A percentile compares a stretch with the other conserved stretches of the same genome.
These are phyloP conservation scores for Ganaspis brasiliensis DNA, from an alignment of 2,888 invertebrate species.

Conservation along the genomic window DNA sequence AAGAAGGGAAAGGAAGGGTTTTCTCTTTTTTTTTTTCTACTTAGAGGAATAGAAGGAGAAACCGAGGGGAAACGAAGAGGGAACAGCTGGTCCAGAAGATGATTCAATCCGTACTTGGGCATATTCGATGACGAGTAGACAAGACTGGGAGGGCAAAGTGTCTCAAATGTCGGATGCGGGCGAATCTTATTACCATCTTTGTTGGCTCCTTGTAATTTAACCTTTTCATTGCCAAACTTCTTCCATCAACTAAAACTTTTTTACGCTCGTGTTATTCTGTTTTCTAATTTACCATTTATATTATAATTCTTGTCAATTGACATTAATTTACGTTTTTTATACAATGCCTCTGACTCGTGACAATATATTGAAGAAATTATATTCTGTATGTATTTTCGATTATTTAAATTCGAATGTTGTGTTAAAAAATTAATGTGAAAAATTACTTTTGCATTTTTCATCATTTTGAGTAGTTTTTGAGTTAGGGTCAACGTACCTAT, in stretches of 20 bases:
- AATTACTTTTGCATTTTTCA: too few species aligned
- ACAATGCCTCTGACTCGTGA: too few species aligned
- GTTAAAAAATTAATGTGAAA: too few species aligned
- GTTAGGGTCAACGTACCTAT: too few species aligned
- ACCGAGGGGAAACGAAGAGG: constrained; percentile 3
- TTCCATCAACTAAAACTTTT: neutral
- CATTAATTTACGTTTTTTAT: too few species aligned
- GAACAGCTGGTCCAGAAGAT: constrained; percentile 32
- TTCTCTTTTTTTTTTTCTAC: neutral
- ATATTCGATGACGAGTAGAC: constrained; percentile 34
- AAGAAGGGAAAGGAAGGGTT: constrained; percentile 5
- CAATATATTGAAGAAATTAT: too few species aligned
- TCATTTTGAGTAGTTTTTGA: too few species aligned
- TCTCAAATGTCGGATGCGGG: constrained; percentile 74
- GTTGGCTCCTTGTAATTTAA: constrained; percentile 29
- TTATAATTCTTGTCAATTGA: too few species aligned
- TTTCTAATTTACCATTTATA: neutral
- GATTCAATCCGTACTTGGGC: constrained; percentile 39
- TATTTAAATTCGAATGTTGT: too few species aligned
- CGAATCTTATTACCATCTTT: constrained; percentile 41
- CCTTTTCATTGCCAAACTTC: constrained; percentile 33
- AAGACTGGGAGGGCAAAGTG: constrained; percentile 51
- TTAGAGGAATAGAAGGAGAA: neutral
- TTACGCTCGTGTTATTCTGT: neutral
- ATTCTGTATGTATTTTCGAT: too few species aligned